phyloP scores from a whole-genome alignment of 2,888 invertebrate genomes.

The Athalia cordata region DNA sequence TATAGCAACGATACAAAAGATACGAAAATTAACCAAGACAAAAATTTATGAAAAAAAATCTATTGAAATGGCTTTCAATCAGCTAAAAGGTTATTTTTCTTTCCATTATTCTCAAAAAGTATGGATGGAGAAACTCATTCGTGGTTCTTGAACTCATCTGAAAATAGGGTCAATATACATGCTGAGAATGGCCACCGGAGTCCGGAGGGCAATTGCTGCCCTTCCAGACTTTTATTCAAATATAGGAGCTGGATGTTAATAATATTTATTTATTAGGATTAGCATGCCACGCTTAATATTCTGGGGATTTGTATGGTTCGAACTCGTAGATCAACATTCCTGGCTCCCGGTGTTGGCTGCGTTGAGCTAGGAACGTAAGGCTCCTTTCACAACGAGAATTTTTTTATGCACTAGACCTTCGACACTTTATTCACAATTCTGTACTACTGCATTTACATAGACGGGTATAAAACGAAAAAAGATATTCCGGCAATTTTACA shows the following conservation, averaged over 20 bases:
- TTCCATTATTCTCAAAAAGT: not conserved
- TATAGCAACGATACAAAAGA: not conserved
- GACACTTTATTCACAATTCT: not conserved
- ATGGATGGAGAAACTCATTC: not conserved
- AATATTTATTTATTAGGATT: constrained; percentile 58
- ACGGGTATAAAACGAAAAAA: not conserved
- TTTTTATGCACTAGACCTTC: not conserved
- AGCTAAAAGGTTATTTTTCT: constrained; percentile 13
- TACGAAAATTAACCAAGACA: too few relatives aligned
- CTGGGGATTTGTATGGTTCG: constrained; percentile 51
- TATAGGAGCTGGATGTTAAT: constrained; percentile 59
- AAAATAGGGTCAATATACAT: constrained; percentile 30
- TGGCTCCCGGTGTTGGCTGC: constrained; percentile 60
- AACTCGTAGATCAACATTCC: constrained; percentile 66
- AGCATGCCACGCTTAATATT: constrained; percentile 47
- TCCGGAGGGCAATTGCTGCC: constrained; percentile 40
- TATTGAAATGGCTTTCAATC: not conserved
- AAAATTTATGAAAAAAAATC: not conserved
- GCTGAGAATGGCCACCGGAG: not conserved
- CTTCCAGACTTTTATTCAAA: constrained; percentile 53
- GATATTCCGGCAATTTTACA: too few relatives aligned
- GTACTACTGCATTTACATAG: not conserved
- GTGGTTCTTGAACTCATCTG: constrained; percentile 24
- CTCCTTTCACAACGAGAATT: constrained; percentile 23
- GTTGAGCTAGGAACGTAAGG: constrained; percentile 46